Evolutionary conservation across 2,797 vertebrate genomes (phyloP), one percentile per base, ranked within the genome.

Genomic region (Crocodylus rhombifer): DNA sequence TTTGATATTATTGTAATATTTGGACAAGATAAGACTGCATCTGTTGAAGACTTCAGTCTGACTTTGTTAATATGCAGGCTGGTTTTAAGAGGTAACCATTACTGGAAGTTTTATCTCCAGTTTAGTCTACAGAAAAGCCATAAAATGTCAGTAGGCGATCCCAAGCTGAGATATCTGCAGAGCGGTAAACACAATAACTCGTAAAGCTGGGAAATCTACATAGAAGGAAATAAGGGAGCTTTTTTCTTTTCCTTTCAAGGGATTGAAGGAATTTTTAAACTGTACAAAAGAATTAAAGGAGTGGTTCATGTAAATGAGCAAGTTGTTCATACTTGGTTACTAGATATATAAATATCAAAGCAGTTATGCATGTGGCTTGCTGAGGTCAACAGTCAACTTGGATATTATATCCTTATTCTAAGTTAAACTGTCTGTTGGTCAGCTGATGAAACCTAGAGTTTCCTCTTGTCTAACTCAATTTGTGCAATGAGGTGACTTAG

Each of bases 401-500:
- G 84, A 62, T 81, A 58, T 89, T 79, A 28, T 61, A 55, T 62
- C 42, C 13, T 42, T 73, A 42, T 7, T 73, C 36, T 73, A 73
- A 73, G 69, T 82, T 76, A 76, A 90, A 94, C 67, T 30, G 77
- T 83, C 92, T 96, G 86, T 84, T 91, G 82, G 82, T 82, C 71
- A 61, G 71, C 61, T 91, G 69, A 87, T 82, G 84, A 94, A n/a
- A 26, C 62, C 63, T 20, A 81, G 33, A 60, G 55, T 61, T 73
- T 25, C 8, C 64, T 56, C 79, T 91, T 90, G 84, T 90, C 79
- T 89, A 78, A 25, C 87, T 90, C 87, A 89, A 36, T 51, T 91
- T 94, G 87, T 89, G 86, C 85, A 95, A 91, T 11, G 18, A 89
- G 82, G 58, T 84, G 69, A 89, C 81, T 89, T 86, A 84, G 63